Conservation (phyloP, 2,888 invertebrate species). For the Ommatoiulus sabulosus region DNA sequence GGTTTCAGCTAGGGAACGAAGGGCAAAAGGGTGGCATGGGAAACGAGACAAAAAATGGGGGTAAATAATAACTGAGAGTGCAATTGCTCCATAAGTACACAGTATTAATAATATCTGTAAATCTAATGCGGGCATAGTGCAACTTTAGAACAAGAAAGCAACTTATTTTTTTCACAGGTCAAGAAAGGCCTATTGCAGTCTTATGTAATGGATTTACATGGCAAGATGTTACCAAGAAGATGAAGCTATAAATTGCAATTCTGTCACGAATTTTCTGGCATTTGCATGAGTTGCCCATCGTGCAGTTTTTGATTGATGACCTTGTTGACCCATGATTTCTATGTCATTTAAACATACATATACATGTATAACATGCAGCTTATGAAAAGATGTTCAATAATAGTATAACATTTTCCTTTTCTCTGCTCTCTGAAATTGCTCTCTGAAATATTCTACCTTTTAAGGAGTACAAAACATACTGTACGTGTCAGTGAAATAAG, state of each 20-base stretch:
- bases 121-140: conserved; percentile 13
- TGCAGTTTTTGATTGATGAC: too few species aligned
- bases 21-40: conserved; percentile 45
- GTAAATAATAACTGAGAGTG: conserved; percentile 1
- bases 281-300: too few species aligned
- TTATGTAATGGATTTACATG: background rate
- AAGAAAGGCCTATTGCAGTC: conserved; percentile 4
- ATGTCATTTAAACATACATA: background rate
- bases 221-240: background rate
- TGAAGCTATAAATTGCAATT: background rate
- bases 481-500: too few species aligned
- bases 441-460: too few species aligned
- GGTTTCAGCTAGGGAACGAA: conserved; percentile 28
- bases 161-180: background rate
- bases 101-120: background rate
- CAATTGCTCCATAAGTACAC: background rate
- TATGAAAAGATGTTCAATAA: too few species aligned
- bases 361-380: background rate
- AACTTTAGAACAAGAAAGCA: background rate
- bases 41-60: conserved; percentile 43
- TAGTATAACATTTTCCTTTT: too few species aligned
- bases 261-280: too few species aligned
- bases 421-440: too few species aligned
- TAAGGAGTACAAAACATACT: too few species aligned
- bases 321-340: too few species aligned